Percentiles rank a stretch among this genome's conserved stretches.
These are phyloP conservation scores for Pyrrhia umbra DNA, from an alignment of 2,888 invertebrate genomes.

Conservation along the genomic window DNA sequence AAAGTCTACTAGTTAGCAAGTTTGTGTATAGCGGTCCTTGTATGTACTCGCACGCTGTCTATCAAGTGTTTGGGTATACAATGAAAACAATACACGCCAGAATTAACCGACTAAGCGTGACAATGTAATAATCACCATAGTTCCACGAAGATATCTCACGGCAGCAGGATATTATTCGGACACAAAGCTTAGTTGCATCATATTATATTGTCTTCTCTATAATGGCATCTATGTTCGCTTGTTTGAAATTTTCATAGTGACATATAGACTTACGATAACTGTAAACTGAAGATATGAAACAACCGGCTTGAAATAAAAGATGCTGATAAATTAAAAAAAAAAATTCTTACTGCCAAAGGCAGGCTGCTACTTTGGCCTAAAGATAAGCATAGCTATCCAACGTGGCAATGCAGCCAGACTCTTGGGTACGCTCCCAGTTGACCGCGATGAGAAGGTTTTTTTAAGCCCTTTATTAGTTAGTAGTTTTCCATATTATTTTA, in stretches of 20 bases:
- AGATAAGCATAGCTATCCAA: too few relatives aligned
- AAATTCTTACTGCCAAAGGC: too few relatives aligned
- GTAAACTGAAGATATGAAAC: neutral
- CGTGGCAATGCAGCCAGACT: too few relatives aligned
- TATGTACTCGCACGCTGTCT: conserved; percentile 5
- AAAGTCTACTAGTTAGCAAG: neutral
- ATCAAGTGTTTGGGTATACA: conserved; percentile 27
- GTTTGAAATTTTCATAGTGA: neutral
- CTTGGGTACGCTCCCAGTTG: too few relatives aligned
- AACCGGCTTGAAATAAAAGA: too few relatives aligned
- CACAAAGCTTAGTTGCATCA: conserved; percentile 5
- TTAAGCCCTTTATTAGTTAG: too few relatives aligned
- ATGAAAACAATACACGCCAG: conserved; percentile 18
- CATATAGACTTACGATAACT: neutral
- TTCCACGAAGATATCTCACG: conserved; percentile 3
- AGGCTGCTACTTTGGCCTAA: too few relatives aligned
- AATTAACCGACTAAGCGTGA: conserved; percentile 16
- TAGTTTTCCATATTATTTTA: too few relatives aligned
- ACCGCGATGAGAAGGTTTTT: too few relatives aligned
- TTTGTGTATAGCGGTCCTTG: neutral
- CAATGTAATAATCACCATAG: conserved; percentile 32
- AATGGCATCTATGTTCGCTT: neutral
- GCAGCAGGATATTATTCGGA: conserved; percentile 2
- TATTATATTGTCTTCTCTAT: neutral
- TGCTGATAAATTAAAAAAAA: too few relatives aligned